Evolutionary conservation across 2,797 vertebrate genomes (phyloP), one percentile per base, ranked within the genome.

Genomic region (Cuculus canorus): DNA sequence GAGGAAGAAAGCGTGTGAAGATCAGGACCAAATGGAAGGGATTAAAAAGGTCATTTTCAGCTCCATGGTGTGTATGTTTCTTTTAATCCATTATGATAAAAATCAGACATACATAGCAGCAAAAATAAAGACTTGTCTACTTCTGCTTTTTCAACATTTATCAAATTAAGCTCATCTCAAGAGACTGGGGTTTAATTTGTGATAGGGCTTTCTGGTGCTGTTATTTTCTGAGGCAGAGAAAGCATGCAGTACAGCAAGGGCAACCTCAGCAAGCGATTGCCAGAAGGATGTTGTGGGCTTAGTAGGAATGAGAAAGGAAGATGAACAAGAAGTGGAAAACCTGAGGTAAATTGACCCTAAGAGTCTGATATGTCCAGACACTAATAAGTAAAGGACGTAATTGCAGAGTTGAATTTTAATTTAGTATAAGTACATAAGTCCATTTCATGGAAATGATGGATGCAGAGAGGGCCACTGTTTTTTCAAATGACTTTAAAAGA

Each of bases 31-130:
- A 35, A 25, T 61, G 15, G 56, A 83, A 30, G 28, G 27, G 16
- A 63, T 84, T 48, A 52, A n/a, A 92, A 94, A 86, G 47, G 73
- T 90, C 17, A 68, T 77, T 95, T 93, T 69, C 47, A 77, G 9
- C 37, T 47, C 45, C 89, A 27, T 43, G 33, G 75, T 63, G 32
- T 78, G 7, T 59, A 57, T 63, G 17, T 82, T 64, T 82, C 37
- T 92, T 91, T 92, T 59, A 82, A 77, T 81, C 63, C 32, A 16
- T 63, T 69, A 66, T 28, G 32, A 73, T 77, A 86, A 72, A 35
- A 63, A 84, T 90, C 56, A 77, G 61, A 72, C 7, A 43, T 54
- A 52, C 32, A 13, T 27, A 82, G 6, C 21, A 77, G 32, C 14
- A 78, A 94, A 93, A 76, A 68, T 30, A 81, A 92, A 96, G 3